Evolutionary conservation across 2,797 vertebrate species (phyloP), one percentile per base, ranked within the genome.

Genomic region (Brotula barbata): DNA sequence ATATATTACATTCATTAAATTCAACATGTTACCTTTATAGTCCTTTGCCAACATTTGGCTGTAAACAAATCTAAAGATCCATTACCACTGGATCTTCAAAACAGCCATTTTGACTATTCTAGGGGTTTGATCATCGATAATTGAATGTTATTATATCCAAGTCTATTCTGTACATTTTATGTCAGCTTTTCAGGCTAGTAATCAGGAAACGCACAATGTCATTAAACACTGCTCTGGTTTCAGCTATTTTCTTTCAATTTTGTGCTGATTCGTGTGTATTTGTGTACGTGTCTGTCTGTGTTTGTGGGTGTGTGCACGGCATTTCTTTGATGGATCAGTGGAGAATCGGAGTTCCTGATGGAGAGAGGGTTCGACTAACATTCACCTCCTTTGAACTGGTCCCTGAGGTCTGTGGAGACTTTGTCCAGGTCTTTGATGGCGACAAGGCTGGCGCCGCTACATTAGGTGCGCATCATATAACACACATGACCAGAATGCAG

Each of bases 321-420:
- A 25, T 57, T 46, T 81, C 13, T 69, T 20, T 73, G 48, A 45
- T 61, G 53, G 20, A 51, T 49, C 69, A 93, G 91, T 93, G 91
- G 92, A 92, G 19, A 65, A 88, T 94, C 62, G 79, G 68, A 1
- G 90, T 92, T 41, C 85, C 89, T n/a, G 60, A 78, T 46, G 82
- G 86, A 1, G 64, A 90, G 49, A 83, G 17, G 54, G 75, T 93
- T 54, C 84, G 56, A 44, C 81, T 93, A 57, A 89, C 87, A 0
- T 92, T 93, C 55, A 86, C 80, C 14, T 67, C 69, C 11, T 93
- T 93, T 70, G 87, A 93, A 71, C 82, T 93, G 64, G 76, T 89
- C 25, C 83, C 88, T 6, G 87, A 90, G 16, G 78, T 73, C 58
- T 93, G 92, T 44, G 84, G 85, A 49, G 93, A 93, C 68, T 90